Evolutionary conservation across 2,113 vertebrate genomes (phyloP).

Genomic region (Nymphicus hollandicus): DNA sequence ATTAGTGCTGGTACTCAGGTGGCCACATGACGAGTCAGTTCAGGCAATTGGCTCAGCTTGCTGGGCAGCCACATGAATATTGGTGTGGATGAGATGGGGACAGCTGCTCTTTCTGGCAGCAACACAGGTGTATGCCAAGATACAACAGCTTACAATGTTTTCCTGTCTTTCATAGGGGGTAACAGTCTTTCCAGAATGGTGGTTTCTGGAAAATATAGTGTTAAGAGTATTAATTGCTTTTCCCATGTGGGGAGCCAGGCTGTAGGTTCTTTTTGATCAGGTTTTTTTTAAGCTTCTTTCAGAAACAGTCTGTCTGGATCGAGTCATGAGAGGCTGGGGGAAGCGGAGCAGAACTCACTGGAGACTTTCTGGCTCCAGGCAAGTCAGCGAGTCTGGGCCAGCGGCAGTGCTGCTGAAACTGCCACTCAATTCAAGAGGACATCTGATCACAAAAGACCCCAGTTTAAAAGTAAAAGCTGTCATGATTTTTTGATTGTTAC

Average conservation of each 20-base stretch:
- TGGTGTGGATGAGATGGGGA: not conserved
- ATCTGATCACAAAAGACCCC: not conserved
- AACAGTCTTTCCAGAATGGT: not conserved
- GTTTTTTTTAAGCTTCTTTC: not conserved
- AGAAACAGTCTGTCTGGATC: not conserved
- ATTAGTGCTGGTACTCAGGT: not conserved
- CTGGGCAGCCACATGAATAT: not conserved
- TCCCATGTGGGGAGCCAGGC: not conserved
- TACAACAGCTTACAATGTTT: accelerated
- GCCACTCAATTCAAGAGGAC: not conserved
- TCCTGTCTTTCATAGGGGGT: not conserved
- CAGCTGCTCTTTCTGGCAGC: not conserved
- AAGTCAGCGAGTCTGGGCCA: not conserved
- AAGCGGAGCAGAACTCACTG: not conserved
- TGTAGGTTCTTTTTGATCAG: not conserved
- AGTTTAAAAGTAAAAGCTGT: not conserved
- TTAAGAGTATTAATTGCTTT: not conserved
- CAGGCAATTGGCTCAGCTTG: not conserved
- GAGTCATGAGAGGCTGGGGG: not conserved
- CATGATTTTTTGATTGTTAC: not conserved
- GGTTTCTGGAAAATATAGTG: not conserved
- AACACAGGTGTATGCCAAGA: not conserved
- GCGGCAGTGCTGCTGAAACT: not conserved
- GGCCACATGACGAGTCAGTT: not conserved
- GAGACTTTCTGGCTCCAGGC: not conserved